A percentile compares a stretch with the other conserved stretches of the same genome.
These are phyloP conservation scores for Dusona sp. DNA, from an alignment of 2,888 invertebrate genomes.

Conservation along the genomic window DNA sequence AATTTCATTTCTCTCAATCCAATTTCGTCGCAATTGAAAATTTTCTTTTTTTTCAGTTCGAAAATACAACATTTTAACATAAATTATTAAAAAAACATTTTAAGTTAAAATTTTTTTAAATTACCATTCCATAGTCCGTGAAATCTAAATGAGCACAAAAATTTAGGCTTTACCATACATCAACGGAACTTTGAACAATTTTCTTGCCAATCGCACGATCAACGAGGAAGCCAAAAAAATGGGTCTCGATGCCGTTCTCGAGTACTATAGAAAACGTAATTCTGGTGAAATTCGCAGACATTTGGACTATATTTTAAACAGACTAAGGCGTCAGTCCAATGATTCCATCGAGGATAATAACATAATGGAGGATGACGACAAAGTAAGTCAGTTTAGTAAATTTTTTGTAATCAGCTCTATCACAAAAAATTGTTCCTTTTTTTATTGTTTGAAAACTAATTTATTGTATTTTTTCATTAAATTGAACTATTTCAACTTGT, in stretches of 20 bases:
- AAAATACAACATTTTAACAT: slow-evolving; percentile 4
- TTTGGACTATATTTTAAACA: slow-evolving; percentile 77
- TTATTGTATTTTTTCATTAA: not conserved
- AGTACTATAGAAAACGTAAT: slow-evolving; percentile 76
- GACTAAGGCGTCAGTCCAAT: slow-evolving; percentile 74
- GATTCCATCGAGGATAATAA: slow-evolving; percentile 72
- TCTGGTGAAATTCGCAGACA: slow-evolving; percentile 78
- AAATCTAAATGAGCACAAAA: not conserved
- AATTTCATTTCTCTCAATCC: not conserved
- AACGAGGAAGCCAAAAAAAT: slow-evolving; percentile 84
- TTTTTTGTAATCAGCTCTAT: not conserved
- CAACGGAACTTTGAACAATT: slow-evolving; percentile 84
- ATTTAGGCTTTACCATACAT: slow-evolving; percentile 80
- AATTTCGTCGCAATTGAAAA: not conserved
- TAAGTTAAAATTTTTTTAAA: no score
- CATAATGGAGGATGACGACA: slow-evolving; percentile 77
- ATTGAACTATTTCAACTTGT: no score
- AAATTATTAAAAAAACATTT: no score
- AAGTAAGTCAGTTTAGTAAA: slow-evolving; percentile 69
- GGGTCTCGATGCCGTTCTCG: slow-evolving; percentile 75
- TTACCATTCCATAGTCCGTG: not conserved
- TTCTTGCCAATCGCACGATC: slow-evolving; percentile 85
- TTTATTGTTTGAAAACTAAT: not conserved
- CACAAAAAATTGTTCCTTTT: not conserved
- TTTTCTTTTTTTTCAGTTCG: no score